Evolutionary conservation across 1,140 invertebrate species (phyloP).

Genomic region (Camponotus pennsylvanicus): DNA sequence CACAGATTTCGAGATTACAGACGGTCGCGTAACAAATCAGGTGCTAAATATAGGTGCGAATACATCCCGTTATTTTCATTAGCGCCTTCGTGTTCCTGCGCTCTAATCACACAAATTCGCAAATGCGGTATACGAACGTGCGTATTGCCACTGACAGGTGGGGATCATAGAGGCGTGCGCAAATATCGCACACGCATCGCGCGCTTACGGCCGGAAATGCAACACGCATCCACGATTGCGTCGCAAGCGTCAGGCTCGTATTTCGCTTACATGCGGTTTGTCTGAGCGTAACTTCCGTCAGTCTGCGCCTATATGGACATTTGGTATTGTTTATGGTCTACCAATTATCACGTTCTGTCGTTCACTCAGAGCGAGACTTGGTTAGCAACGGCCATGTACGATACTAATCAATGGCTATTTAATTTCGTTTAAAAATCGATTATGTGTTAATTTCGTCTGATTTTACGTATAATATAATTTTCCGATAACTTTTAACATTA

Average conservation of each 20-base stretch:
- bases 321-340: conserved; percentile 53
- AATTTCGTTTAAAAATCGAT: background rate
- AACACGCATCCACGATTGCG: conserved; percentile 44
- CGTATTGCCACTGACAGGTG: conserved; percentile 52
- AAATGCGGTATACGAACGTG: conserved; percentile 1
- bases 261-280: conserved; percentile 77
- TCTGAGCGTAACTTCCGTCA: conserved; percentile 73
- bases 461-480: background rate
- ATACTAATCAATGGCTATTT: conserved; percentile 6
- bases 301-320: conserved; percentile 34
- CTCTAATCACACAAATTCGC: conserved; percentile 34
- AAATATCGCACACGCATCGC: conserved; percentile 67
- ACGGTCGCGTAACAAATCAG: background rate
- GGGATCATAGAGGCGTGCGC: conserved; percentile 53
- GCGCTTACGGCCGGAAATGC: conserved; percentile 9
- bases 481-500: background rate
- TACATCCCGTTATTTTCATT: conserved; percentile 43
- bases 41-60: conserved; percentile 19
- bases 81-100: background rate
- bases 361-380: background rate
- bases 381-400: background rate
- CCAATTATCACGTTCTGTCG: conserved; percentile 45
- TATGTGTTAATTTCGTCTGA: background rate
- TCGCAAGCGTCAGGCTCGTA: conserved; percentile 58
- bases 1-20: background rate